A percentile compares a stretch with the other conserved stretches of the same genome.
Conservation (phyloP, 1,140 invertebrate species). For the Galleria mellonella region DNA sequence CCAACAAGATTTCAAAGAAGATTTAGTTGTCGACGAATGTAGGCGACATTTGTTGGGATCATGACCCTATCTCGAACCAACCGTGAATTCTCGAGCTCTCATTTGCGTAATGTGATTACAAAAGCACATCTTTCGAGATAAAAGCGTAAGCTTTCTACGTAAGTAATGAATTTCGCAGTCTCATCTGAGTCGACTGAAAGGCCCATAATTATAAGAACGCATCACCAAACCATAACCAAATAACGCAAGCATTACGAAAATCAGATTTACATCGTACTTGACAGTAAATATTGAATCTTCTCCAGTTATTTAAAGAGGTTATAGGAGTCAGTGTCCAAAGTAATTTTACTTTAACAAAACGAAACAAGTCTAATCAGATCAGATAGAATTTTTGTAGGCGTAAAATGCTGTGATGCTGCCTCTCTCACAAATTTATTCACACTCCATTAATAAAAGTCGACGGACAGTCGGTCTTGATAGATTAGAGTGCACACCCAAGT, state of each 20-base stretch:
- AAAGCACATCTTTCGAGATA: slow-evolving; percentile 70
- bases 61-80: slow-evolving; percentile 59
- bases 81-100: slow-evolving; percentile 65
- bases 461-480: slow-evolving; percentile 33
- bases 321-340: not conserved
- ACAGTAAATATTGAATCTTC: no score
- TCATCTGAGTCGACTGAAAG: slow-evolving; percentile 37
- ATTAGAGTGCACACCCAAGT: slow-evolving; percentile 25
- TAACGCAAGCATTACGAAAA: slow-evolving; percentile 15
- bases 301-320: not conserved
- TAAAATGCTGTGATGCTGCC: slow-evolving; percentile 10
- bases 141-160: slow-evolving; percentile 60
- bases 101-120: slow-evolving; percentile 73
- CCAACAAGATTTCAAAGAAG: slow-evolving; percentile 9
- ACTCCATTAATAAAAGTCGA: slow-evolving; percentile 51
- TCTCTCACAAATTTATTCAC: slow-evolving; percentile 47
- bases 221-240: not conserved
- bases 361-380: not conserved
- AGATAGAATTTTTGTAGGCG: slow-evolving; percentile 5
- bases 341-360: not conserved
- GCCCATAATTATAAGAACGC: slow-evolving; percentile 45
- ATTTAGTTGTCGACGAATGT: slow-evolving; percentile 46
- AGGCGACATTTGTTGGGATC: slow-evolving; percentile 64
- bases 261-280: slow-evolving; percentile 1
- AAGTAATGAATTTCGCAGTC: slow-evolving; percentile 65